Conservation (phyloP, 2,113 vertebrate genomes). For the Phodopus roborovskii region DNA sequence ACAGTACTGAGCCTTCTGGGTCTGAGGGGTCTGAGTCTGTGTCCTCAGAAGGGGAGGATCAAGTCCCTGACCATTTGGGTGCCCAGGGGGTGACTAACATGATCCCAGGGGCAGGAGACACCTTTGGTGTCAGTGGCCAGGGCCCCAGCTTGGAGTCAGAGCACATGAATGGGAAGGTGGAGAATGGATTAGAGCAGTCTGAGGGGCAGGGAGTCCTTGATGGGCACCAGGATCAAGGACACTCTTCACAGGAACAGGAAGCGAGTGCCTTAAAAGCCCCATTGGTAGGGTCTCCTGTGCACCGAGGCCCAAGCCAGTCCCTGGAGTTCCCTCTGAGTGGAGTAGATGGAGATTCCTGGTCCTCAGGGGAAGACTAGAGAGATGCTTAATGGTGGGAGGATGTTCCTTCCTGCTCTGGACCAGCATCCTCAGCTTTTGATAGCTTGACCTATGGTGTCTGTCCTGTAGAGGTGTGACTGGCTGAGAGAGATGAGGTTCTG, state of each 20-base stretch:
- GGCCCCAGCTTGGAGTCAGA: conserved; percentile 57
- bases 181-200: conserved; percentile 38
- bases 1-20: conserved; percentile 53
- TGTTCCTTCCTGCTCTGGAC: neutral
- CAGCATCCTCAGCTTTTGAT: neutral
- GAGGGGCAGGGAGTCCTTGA: neutral
- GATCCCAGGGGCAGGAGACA: neutral
- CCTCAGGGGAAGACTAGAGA: conserved; percentile 75
- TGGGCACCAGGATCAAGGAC: neutral
- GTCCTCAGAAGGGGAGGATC: conserved; percentile 4
- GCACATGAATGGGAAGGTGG: neutral
- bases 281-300: conserved; percentile 56
- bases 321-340: conserved; percentile 60
- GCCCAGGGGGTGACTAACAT: neutral
- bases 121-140: neutral
- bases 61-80: neutral
- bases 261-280: conserved; percentile 36
- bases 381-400: rapidly evolving
- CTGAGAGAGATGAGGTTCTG: neutral
- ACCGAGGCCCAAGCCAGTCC: conserved; percentile 48
- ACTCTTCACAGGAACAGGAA: conserved; percentile 28
- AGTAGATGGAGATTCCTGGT: conserved; percentile 71
- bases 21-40: conserved; percentile 57
- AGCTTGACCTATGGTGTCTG: neutral
- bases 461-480: neutral